Percentiles rank a stretch among this genome's conserved stretches.
Evolutionary conservation across 1,140 invertebrate genomes (phyloP).

Genomic region (Dinothrombium tinctorium): DNA sequence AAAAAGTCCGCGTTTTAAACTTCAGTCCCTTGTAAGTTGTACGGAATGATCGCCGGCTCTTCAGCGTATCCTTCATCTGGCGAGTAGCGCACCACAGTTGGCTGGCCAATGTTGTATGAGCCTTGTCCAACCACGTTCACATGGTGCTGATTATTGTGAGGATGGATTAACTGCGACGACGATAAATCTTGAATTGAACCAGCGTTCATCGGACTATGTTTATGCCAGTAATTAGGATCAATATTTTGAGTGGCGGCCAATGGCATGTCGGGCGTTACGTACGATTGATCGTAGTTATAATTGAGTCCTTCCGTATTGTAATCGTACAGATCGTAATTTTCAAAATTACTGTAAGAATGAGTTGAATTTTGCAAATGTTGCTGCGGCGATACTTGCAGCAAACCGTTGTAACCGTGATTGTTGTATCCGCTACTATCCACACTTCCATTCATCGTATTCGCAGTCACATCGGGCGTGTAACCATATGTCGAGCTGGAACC

Average conservation of each 20-base stretch:
- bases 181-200: too few species aligned
- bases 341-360: background rate
- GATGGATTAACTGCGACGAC: too few species aligned
- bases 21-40: slow-evolving; percentile 3
- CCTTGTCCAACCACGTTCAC: slow-evolving; percentile 8
- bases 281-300: too few species aligned
- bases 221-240: too few species aligned
- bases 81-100: slow-evolving; percentile 25
- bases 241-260: too few species aligned
- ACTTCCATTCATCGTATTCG: background rate
- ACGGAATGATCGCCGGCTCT: slow-evolving; percentile 30
- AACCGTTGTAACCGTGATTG: background rate
- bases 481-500: slow-evolving; percentile 14
- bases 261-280: too few species aligned
- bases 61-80: slow-evolving; percentile 64
- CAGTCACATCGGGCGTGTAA: slow-evolving; percentile 14
- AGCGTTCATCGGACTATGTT: too few species aligned
- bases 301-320: too few species aligned
- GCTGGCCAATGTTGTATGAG: slow-evolving; percentile 4
- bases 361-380: background rate
- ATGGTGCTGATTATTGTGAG: slow-evolving; percentile 5
- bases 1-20: too few species aligned
- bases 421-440: background rate
- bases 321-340: background rate
- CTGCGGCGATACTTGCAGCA: background rate